phyloP scores from a whole-genome alignment of 2,888 invertebrate genomes.

The Cheilosia variabilis region DNA sequence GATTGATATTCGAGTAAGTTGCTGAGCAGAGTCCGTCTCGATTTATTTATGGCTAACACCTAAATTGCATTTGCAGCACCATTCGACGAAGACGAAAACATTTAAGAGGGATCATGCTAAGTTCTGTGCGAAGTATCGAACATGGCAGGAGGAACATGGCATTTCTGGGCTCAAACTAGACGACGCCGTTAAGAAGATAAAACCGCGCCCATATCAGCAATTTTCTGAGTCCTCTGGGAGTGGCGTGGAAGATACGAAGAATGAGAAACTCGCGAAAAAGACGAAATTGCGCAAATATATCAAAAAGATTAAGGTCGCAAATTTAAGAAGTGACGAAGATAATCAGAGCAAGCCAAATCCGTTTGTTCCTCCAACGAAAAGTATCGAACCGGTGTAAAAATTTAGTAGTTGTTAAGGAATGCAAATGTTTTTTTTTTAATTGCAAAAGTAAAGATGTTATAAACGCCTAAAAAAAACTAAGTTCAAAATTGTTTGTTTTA shows the following conservation, averaged over 20 bases:
- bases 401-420: not conserved
- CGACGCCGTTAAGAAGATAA: slow-evolving; percentile 83
- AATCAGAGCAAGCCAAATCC: not conserved
- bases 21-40: not conserved
- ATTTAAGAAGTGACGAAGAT: slow-evolving; percentile 78
- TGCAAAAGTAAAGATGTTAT: not conserved
- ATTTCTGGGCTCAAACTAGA: slow-evolving; percentile 82
- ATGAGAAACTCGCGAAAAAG: slow-evolving; percentile 78
- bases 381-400: slow-evolving; percentile 25
- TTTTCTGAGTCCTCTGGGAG: slow-evolving; percentile 83
- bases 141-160: slow-evolving; percentile 84
- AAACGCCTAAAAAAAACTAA: not conserved
- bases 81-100: slow-evolving; percentile 78
- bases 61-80: slow-evolving; percentile 81
- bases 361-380: not conserved
- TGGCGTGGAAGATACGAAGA: slow-evolving; percentile 81
- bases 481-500: too few species aligned
- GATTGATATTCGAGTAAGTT: slow-evolving; percentile 84
- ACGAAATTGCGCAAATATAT: slow-evolving; percentile 82
- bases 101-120: slow-evolving; percentile 83
- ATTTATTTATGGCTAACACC: slow-evolving; percentile 10
- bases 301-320: slow-evolving; percentile 81
- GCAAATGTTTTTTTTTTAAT: slow-evolving; percentile 3
- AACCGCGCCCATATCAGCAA: slow-evolving; percentile 88
- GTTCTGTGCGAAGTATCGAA: slow-evolving; percentile 84